Percentiles rank a stretch among this genome's conserved stretches.
Evolutionary conservation across 2,113 vertebrate species (phyloP).

Genomic region (Alexandromys fortis): DNA sequence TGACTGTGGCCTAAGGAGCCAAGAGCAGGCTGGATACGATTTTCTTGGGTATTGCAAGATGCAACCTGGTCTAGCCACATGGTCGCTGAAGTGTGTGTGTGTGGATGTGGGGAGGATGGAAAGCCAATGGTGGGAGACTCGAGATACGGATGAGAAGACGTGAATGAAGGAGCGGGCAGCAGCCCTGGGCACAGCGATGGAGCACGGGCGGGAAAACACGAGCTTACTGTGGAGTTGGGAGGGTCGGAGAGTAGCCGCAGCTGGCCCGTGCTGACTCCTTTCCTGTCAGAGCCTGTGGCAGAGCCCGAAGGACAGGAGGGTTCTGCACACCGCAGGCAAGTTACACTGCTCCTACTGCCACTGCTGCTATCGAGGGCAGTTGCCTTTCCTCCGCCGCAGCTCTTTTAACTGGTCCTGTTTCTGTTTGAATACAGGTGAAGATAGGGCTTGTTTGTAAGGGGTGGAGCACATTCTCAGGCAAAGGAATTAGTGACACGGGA

Average conservation of each 20-base stretch:
- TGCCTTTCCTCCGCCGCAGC: not conserved
- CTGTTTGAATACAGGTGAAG: not conserved
- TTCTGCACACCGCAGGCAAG: not conserved
- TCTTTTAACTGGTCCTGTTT: not conserved
- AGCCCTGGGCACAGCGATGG: not conserved
- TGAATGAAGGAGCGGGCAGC: not conserved
- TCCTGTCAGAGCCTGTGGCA: not conserved
- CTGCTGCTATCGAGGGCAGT: too few relatives aligned
- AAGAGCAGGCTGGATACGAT: not conserved
- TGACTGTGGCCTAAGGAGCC: not conserved
- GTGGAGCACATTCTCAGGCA: not conserved
- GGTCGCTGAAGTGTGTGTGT: not conserved
- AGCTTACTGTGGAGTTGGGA: not conserved
- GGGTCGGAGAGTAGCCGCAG: not conserved
- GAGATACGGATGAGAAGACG: not conserved
- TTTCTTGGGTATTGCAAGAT: not conserved
- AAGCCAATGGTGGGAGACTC: fast-evolving
- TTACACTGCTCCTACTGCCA: fast-evolving
- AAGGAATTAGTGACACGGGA: not conserved
- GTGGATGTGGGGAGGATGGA: fast-evolving
- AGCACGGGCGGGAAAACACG: not conserved
- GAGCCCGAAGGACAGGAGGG: not conserved
- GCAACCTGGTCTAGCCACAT: not conserved
- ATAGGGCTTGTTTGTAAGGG: not conserved
- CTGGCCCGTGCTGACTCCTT: not conserved